Evolutionary conservation across 37 sponge, comb jelly and placozoan genomes (phyloP).

Genomic region (Bolinopsis microptera): DNA sequence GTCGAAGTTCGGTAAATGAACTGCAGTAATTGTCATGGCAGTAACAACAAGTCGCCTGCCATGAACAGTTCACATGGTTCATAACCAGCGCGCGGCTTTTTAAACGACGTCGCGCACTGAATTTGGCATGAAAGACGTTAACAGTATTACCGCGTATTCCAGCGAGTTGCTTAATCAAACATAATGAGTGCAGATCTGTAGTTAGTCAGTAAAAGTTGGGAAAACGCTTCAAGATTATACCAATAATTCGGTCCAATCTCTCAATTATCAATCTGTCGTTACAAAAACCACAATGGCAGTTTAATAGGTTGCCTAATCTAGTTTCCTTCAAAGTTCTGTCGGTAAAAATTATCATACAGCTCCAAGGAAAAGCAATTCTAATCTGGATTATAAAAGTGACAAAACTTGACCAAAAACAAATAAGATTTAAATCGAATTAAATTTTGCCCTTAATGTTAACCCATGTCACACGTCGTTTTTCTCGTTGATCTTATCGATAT

Average conservation of each 20-base stretch:
- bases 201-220: neutral
- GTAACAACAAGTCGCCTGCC: no score
- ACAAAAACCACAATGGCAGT: neutral
- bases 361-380: no score
- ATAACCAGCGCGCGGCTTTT: neutral
- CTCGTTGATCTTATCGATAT: neutral
- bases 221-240: neutral
- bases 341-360: no score
- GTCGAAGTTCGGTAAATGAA: no score
- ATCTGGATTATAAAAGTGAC: no score
- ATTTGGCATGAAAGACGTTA: neutral
- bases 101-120: neutral
- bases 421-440: neutral
- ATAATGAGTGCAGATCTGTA: no score
- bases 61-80: neutral
- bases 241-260: neutral
- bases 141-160: slow-evolving; percentile 32
- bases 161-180: no score
- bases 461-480: neutral
- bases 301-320: neutral
- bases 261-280: neutral
- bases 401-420: no score
- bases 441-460: neutral
- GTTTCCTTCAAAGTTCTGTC: no score
- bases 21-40: no score